Evolutionary conservation across 2,888 invertebrate species (phyloP).

Genomic region (Acronicta psi): DNA sequence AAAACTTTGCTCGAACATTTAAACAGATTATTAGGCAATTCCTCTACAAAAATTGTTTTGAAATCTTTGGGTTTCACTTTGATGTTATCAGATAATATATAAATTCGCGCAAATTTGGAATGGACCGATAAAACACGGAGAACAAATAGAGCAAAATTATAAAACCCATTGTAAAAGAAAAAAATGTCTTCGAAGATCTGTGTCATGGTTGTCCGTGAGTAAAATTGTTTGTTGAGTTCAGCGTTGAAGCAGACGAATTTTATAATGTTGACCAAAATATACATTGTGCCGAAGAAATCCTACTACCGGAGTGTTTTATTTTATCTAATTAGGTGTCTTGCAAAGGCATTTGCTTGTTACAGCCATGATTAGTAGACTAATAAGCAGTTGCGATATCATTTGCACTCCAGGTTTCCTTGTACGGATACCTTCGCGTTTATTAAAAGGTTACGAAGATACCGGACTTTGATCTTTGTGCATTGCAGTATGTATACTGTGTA

Average conservation of each 20-base stretch:
- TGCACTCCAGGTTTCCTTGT: conserved; percentile 51
- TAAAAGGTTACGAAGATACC: conserved; percentile 49
- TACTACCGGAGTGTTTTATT: background rate
- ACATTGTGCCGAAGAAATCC: background rate
- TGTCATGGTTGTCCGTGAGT: background rate
- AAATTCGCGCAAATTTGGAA: background rate
- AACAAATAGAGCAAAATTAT: background rate
- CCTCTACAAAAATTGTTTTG: conserved; percentile 17
- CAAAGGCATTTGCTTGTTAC: conserved; percentile 16
- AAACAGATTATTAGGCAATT: conserved; percentile 38
- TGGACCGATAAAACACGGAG: background rate
- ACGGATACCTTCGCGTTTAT: conserved; percentile 41
- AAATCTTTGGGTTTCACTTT: conserved; percentile 9
- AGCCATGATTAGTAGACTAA: conserved; percentile 21
- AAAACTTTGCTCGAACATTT: conserved; percentile 25
- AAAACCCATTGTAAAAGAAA: background rate
- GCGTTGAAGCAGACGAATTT: background rate
- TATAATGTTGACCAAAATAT: background rate
- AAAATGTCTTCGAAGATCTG: background rate
- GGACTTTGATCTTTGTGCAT: conserved; percentile 51
- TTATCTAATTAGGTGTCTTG: conserved; percentile 8
- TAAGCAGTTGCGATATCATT: conserved; percentile 29
- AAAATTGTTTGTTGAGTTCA: background rate
- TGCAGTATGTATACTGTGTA: conserved; percentile 11
- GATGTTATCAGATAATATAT: background rate